Conservation (phyloP, 1,140 invertebrate genomes). For the Akabosia matsudoensis region DNA sequence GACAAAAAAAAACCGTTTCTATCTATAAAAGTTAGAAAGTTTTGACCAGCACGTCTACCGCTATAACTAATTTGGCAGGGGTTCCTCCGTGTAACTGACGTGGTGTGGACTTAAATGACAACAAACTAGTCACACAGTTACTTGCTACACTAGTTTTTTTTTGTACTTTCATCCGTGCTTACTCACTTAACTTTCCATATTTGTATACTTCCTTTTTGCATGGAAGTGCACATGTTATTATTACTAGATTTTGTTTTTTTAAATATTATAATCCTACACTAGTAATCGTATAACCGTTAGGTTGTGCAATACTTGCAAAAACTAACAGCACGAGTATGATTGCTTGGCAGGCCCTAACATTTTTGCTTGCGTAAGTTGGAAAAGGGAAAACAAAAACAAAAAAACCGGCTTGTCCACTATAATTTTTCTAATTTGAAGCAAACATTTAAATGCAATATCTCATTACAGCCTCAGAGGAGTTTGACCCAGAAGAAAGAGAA, state of each 20-base stretch:
- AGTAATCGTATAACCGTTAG: not conserved
- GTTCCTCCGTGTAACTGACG: not conserved
- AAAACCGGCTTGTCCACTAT: not conserved
- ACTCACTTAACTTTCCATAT: not conserved
- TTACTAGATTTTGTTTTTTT: too few relatives aligned
- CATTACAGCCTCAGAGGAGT: conserved; percentile 7
- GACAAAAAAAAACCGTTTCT: not conserved
- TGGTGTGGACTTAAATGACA: too few relatives aligned
- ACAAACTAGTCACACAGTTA: not conserved
- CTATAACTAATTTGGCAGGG: too few relatives aligned
- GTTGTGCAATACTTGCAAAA: not conserved
- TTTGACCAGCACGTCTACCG: too few relatives aligned
- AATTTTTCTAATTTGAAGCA: not conserved
- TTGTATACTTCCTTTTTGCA: not conserved
- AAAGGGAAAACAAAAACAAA: not conserved
- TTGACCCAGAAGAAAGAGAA: conserved; percentile 18
- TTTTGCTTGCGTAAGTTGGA: too few relatives aligned
- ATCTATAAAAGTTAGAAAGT: too few relatives aligned
- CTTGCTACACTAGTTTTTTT: conserved; percentile 5
- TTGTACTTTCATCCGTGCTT: too few relatives aligned
- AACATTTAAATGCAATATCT: not conserved
- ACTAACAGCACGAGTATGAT: not conserved
- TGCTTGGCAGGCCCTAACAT: too few relatives aligned
- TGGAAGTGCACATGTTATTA: not conserved
- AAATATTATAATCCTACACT: too few relatives aligned